phyloP scores from a whole-genome alignment of 2,888 invertebrate genomes.

The Beris chalybata region DNA sequence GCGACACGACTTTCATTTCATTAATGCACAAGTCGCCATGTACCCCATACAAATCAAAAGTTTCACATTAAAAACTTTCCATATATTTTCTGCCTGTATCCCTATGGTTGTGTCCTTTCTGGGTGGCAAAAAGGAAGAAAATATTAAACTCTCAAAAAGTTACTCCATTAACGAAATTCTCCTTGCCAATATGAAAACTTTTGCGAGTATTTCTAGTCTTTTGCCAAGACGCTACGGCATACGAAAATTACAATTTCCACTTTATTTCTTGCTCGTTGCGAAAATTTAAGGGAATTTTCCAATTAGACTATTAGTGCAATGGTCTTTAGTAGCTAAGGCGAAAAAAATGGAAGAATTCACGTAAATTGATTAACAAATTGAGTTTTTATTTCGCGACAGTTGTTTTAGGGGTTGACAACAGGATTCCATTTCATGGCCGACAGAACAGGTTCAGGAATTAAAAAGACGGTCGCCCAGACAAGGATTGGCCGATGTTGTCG shows the following conservation, averaged over 20 bases:
- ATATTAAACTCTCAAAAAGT: constrained; percentile 36
- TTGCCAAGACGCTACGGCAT: constrained; percentile 27
- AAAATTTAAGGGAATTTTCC: constrained; percentile 37
- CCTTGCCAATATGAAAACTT: constrained; percentile 38
- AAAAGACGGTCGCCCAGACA: too few relatives aligned
- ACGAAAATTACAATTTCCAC: constrained; percentile 38
- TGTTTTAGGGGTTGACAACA: constrained; percentile 1
- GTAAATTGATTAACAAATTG: constrained; percentile 39
- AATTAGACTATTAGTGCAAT: constrained; percentile 38
- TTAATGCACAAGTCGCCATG: constrained; percentile 39
- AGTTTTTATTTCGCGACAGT: constrained; percentile 34
- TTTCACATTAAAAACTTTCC: constrained; percentile 37
- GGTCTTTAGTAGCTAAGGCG: constrained; percentile 19
- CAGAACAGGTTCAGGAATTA: neutral
- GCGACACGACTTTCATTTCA: constrained; percentile 34
- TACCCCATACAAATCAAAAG: constrained; percentile 38
- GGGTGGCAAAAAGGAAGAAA: constrained; percentile 9
- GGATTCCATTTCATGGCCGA: neutral
- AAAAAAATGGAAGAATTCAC: constrained; percentile 27
- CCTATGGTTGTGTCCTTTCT: constrained; percentile 4
- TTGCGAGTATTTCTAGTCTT: constrained; percentile 22
- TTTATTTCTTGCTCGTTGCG: constrained; percentile 32
- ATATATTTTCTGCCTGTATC: constrained; percentile 21
- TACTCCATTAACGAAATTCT: constrained; percentile 38
- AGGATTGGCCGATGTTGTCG: too few relatives aligned